These are phyloP conservation scores for Tiliqua scincoides DNA, from an alignment of 2,113 vertebrate genomes.

Conservation along the genomic window DNA sequence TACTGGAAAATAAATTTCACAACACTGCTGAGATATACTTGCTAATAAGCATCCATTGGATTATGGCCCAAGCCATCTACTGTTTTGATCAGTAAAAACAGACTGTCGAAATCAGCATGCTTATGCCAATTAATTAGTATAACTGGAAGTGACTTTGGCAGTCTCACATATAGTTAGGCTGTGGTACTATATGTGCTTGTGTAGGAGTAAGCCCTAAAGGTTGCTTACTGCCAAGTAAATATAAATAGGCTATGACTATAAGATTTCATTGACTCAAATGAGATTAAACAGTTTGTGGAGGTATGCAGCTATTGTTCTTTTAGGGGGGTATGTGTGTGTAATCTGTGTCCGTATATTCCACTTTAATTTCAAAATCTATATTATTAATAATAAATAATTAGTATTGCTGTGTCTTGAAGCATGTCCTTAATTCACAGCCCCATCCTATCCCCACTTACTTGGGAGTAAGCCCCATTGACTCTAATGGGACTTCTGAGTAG, in stretches of 20 bases:
- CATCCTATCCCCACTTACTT: no score
- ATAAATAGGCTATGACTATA: background rate
- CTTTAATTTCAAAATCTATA: slow-evolving; percentile 40
- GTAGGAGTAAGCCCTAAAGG: background rate
- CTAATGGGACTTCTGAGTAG: no score
- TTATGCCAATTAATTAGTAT: background rate
- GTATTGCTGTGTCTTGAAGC: slow-evolving; percentile 1
- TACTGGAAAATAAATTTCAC: background rate
- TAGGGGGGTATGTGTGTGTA: no score
- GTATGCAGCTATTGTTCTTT: background rate
- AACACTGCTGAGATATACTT: background rate
- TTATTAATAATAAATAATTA: background rate
- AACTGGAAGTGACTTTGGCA: background rate
- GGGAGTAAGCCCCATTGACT: no score
- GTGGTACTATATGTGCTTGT: background rate
- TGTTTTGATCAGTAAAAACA: background rate
- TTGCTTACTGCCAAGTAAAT: background rate
- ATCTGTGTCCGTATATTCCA: background rate
- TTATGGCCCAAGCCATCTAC: background rate
- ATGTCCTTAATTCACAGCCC: slow-evolving; percentile 23
- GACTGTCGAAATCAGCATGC: background rate
- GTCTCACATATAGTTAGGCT: background rate
- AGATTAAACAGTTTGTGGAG: background rate
- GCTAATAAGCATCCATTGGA: background rate
- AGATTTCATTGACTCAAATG: background rate